A percentile compares a stretch with the other conserved stretches of the same genome.
Evolutionary conservation across 2,888 invertebrate genomes (phyloP).

Genomic region (Bellardia bayeri): DNA sequence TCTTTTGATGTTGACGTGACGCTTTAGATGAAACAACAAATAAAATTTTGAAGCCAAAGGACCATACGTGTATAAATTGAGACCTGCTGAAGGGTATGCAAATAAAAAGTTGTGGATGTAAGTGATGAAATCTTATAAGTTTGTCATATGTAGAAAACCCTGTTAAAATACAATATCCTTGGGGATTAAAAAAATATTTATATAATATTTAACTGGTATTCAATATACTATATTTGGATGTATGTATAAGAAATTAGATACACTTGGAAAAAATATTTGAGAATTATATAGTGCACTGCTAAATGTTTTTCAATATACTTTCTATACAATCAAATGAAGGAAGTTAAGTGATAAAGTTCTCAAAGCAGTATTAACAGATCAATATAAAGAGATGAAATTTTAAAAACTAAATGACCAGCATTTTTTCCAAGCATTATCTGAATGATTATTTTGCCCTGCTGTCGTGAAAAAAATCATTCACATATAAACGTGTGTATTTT

Average conservation of each 20-base stretch:
- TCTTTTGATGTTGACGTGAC: conserved; percentile 58
- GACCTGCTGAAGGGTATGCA: not conserved
- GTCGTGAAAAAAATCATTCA: no score
- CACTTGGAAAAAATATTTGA: not conserved
- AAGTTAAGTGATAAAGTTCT: no score
- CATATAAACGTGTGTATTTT: no score
- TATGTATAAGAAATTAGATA: not conserved
- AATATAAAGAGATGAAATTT: no score
- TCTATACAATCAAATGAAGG: no score
- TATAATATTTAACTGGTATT: conserved; percentile 59
- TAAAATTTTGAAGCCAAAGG: conserved; percentile 9
- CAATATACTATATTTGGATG: conserved; percentile 13
- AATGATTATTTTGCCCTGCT: no score
- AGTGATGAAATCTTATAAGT: conserved; percentile 65
- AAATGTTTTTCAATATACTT: not conserved
- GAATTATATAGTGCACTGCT: conserved; percentile 3
- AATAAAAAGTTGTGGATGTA: conserved; percentile 8
- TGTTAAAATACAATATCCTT: conserved; percentile 60
- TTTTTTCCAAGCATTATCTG: no score
- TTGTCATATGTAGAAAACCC: conserved; percentile 33
- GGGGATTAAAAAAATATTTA: conserved; percentile 58
- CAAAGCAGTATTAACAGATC: no score
- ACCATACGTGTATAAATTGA: conserved; percentile 9
- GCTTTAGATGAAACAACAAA: not conserved
- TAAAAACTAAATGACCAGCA: no score